Conservation (phyloP, 2,888 invertebrate genomes). For the Unio delphinus region DNA sequence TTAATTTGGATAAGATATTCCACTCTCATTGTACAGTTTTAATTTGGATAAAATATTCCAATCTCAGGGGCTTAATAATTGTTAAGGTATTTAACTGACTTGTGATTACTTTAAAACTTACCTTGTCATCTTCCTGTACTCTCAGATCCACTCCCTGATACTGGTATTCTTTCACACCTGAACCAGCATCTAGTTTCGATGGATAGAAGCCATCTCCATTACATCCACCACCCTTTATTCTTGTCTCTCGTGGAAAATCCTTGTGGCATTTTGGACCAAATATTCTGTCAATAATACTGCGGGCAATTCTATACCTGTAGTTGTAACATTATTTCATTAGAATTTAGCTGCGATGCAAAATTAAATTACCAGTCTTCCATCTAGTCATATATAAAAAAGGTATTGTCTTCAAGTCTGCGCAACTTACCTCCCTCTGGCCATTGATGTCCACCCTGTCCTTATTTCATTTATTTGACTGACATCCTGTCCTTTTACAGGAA, state of each 20-base stretch:
- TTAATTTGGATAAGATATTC: too few relatives aligned
- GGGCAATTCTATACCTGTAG: conserved; percentile 25
- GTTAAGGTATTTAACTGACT: too few relatives aligned
- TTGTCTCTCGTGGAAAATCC: conserved; percentile 19
- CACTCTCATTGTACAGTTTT: too few relatives aligned
- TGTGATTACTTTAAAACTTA: background rate
- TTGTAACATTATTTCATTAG: background rate
- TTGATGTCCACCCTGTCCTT: too few relatives aligned
- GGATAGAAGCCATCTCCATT: conserved; percentile 26
- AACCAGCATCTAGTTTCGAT: conserved; percentile 11
- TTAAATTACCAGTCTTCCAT: background rate
- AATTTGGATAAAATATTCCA: too few relatives aligned
- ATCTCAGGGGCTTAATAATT: too few relatives aligned
- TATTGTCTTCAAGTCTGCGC: too few relatives aligned
- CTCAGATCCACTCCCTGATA: conserved; percentile 18
- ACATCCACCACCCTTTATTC: conserved; percentile 20
- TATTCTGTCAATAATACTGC: conserved; percentile 22
- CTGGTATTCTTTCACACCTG: conserved; percentile 11
- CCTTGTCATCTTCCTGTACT: conserved; percentile 3
- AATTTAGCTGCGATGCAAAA: background rate
- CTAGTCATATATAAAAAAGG: background rate
- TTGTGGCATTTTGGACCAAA: conserved; percentile 32
- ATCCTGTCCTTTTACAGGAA: too few relatives aligned
- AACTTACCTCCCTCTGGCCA: too few relatives aligned
- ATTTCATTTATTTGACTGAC: too few relatives aligned